These are phyloP conservation scores for Ia io DNA, from an alignment of 2,113 vertebrate species.

Conservation along the genomic window DNA sequence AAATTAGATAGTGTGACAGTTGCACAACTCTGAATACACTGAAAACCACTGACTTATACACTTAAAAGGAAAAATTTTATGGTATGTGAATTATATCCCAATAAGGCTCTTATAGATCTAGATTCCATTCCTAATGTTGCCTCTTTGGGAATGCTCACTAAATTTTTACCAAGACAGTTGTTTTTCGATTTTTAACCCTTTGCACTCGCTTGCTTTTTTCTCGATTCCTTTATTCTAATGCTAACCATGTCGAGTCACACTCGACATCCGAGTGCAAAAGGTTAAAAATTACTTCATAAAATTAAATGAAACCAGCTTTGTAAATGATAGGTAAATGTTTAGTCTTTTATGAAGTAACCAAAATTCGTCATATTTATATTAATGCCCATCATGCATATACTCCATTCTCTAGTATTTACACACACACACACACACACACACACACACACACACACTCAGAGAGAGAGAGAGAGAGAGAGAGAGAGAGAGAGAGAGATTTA, in stretches of 20 bases:
- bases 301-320: constrained; percentile 12
- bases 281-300: constrained; percentile 27
- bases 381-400: neutral
- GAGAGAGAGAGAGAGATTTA: too few species aligned
- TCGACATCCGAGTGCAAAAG: too few species aligned
- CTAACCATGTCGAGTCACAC: too few species aligned
- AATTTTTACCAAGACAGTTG: constrained; percentile 29
- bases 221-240: too few species aligned
- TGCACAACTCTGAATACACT: neutral
- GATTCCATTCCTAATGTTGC: neutral
- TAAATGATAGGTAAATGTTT: neutral
- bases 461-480: too few species aligned
- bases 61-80: neutral
- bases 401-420: neutral
- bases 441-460: too few species aligned
- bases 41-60: neutral
- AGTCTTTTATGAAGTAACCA: neutral
- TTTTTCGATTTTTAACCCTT: neutral
- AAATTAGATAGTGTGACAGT: neutral
- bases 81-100: neutral
- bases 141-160: constrained; percentile 22
- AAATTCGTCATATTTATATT: neutral
- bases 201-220: too few species aligned
- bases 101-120: neutral
- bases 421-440: neutral